Evolutionary conservation across 2,888 invertebrate genomes (phyloP), one percentile per base, ranked within the genome.

Genomic region (Rhaphigaster nebulosa): DNA sequence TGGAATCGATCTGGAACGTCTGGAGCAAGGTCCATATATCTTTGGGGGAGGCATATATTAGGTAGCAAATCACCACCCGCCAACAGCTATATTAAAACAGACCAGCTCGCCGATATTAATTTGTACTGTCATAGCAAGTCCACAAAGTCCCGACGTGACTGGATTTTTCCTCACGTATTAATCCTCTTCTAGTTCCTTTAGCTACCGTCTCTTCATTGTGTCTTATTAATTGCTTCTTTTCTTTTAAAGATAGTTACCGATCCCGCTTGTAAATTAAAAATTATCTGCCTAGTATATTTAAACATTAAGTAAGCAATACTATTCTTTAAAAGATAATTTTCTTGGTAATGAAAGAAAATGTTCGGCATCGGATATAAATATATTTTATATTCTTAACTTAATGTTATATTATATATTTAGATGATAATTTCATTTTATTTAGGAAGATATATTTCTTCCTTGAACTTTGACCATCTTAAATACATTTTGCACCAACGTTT

Each of bases 81-180:
- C n/a, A 29, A 18, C 23, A 13, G 54, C 56, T 54, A 56, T 88
- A 88, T 88, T 88, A 88, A 88, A 88, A 88, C 88, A 87, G 88
- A 26, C 60, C 56, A 20, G 29, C 87, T 54, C 87, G 38, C 5
- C 8, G 29, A 88, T 88, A 88, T 88, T 88, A 88, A 88, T 88
- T 52, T 56, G 52, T 56, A 56, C 56, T 88, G 88, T 87, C 87
- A 88, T 56, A 60, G 88, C 38, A 29, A 38, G 54, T 52, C 56
- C 29, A 38, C 29, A 38, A 29, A 29, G 88, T 29, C 65, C 29
- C 38, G 54, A 88, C 88, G 38, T 88, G 56, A 88, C 88, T 56
- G 50, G 54, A 54, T 56, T 80, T 80, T 80, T 80, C 80, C 10
- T 26, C 26, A 26, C 1, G 80, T 8, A 29, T 65, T 65, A 65